Base-by-base conservation (phyloP, 2,888 invertebrate genomes). In the Gymnoscelis rufifasciata region DNA sequence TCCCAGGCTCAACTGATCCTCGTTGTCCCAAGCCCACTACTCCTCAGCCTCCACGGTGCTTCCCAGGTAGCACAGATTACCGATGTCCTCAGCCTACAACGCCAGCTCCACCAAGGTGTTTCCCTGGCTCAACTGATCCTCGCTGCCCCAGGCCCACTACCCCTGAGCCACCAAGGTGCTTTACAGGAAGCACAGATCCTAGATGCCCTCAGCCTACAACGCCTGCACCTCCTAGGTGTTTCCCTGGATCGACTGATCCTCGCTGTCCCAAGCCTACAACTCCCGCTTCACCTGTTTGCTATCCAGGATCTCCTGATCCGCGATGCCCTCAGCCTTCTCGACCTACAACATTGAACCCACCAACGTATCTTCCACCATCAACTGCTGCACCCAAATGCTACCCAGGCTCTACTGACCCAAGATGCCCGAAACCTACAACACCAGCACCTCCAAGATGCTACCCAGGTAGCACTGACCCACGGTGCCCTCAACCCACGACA, bases 221-320 rank as follows among this genome's bases (percentile, higher is more conserved):
- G 8, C 52, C 57, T 5, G 43, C 28, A 3, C 52, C 54, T 7
- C 55, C 57, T 0, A 51, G 28, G 0, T 60, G 59, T 14, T 59
- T 19, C 24, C 54, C 51, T 1, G 59, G 59, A 0, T 40, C 24
- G 10, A 40, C 43, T 0, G 68, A 70, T 45, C 49, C 61, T 30
- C 43, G 64, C 1, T 69, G 69, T 19, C 64, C 60, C 14, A 58
- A 44, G 38, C 57, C 52, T 52, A 60, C 64, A 0, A 60, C 66
- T 0, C 52, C 59, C 0, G 35, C 19, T 11, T 19, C 19, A 3
- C 35, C 19, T 0, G 44, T 29, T 0, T 69, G 68, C 10, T 69
- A 49, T 10, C 68, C 67, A 43, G 67, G 67, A 26, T 71, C 71
- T 1, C 62, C 62, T 3, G 78, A 83, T 55, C 74, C 76, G 0